Conservation (phyloP, 1,140 invertebrate genomes). For the Dufourea novaeangliae region DNA sequence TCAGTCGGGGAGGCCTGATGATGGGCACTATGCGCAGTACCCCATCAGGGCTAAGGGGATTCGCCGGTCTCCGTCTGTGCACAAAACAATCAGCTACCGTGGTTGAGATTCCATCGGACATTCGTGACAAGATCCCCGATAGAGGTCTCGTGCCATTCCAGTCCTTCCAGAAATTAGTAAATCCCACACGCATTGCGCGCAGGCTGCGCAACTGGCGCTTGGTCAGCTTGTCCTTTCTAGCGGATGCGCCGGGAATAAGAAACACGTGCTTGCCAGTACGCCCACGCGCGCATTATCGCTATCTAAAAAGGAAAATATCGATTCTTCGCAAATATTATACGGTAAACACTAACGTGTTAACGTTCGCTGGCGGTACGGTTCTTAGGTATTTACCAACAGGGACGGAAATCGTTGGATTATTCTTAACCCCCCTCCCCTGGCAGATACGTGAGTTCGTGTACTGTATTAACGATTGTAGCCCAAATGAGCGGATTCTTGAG, state of each 20-base stretch:
- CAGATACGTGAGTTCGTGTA: too few relatives aligned
- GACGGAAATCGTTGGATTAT: slow-evolving; percentile 23
- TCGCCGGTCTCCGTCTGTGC: slow-evolving; percentile 12
- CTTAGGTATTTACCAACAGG: not conserved
- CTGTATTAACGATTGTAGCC: too few relatives aligned
- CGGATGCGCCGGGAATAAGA: slow-evolving; percentile 61
- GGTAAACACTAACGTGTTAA: slow-evolving; percentile 25
- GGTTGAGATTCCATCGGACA: slow-evolving; percentile 57
- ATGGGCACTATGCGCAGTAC: not conserved
- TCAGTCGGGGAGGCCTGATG: slow-evolving; percentile 17
- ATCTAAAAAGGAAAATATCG: slow-evolving; percentile 37
- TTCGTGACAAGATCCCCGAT: slow-evolving; percentile 60
- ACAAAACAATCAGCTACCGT: slow-evolving; percentile 27
- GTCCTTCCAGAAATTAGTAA: slow-evolving; percentile 65
- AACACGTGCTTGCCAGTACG: slow-evolving; percentile 43
- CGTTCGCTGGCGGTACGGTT: slow-evolving; percentile 1
- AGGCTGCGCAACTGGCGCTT: slow-evolving; percentile 53
- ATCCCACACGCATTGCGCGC: slow-evolving; percentile 55
- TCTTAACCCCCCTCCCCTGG: not conserved
- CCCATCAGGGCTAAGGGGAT: not conserved
- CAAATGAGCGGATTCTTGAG: too few relatives aligned
- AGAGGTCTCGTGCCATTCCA: slow-evolving; percentile 56
- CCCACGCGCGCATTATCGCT: slow-evolving; percentile 29
- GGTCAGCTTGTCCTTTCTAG: slow-evolving; percentile 38
- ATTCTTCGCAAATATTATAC: slow-evolving; percentile 19